Evolutionary conservation across 64 coral and sea anemone genomes (phyloP), one percentile per base, ranked within the genome.

Genomic region (Montipora capricornis): DNA sequence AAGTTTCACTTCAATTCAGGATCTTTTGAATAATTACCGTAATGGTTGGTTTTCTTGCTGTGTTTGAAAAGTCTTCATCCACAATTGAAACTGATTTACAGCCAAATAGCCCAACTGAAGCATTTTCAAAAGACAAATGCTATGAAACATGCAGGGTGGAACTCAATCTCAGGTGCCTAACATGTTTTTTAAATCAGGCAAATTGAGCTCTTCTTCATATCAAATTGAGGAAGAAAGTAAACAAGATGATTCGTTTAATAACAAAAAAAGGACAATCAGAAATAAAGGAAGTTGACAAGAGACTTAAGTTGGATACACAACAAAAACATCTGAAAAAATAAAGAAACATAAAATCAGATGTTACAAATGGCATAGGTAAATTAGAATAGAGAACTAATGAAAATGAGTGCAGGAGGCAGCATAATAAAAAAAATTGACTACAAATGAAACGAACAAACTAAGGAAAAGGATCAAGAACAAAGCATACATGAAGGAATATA

Each of bases 241-340:
- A 46, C 59, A 68, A 86, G 52, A 55, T 55, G 53, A 53, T 83
- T 22, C 14, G 8, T 69, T 67, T 47, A 52, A 55, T 50, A 5
- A 52, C 20, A 20, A 74, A 22, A 74, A 87, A 52, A 87, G 48
- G 19, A 73, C 6, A 74, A 79, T 79, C 13, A 51, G 13, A 49
- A 20, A 69, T 69, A 53, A 83, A 51, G 80, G 61, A 80, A 73
- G 12, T 49, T 50, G 78, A 91, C 2, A 73, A 20, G 67, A 69
- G 67, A 20, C 67, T 69, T 69, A 55, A 55, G 52, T 55, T 55
- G 52, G 52, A 55, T 55, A 58, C 17, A 37, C 37, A 37, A 9
- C 73, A 91, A 91, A 14, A 75, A 74, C 85, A 86, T 49, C 70
- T 92, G 90, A 92, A 44, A 48, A 8, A 92, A 66, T 85, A 86